Percentiles rank a stretch among this genome's conserved stretches.
phyloP scores from a whole-genome alignment of 2,888 invertebrate genomes.

The Drosophila acutilabella region DNA sequence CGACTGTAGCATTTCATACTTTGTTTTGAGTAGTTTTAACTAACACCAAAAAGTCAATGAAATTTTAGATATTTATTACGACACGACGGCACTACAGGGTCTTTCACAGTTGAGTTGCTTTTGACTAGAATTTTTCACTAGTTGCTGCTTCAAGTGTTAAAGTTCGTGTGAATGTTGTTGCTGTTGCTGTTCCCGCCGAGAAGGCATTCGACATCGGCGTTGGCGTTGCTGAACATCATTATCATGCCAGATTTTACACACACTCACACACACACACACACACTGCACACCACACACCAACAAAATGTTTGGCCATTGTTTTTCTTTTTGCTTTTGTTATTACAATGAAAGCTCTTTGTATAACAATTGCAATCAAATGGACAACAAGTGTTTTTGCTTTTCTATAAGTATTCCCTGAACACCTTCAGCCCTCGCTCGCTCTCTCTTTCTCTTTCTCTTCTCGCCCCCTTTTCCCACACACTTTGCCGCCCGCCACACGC shows the following conservation, averaged over 20 bases:
- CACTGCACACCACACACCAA: constrained; percentile 31
- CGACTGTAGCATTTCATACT: too few species aligned
- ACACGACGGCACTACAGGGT: not conserved
- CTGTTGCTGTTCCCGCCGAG: constrained; percentile 19
- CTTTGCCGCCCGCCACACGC: constrained; percentile 11
- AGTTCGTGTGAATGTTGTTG: constrained; percentile 75
- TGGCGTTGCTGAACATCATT: constrained; percentile 67
- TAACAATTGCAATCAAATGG: constrained; percentile 64
- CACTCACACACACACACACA: constrained; percentile 19
- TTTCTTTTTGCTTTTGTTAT: constrained; percentile 64
- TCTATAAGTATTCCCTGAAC: constrained; percentile 14
- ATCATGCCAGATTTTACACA: constrained; percentile 57
- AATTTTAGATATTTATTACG: too few species aligned
- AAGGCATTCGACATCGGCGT: constrained; percentile 25
- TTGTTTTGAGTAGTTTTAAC: not conserved
- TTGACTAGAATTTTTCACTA: constrained; percentile 15
- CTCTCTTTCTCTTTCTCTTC: not conserved
- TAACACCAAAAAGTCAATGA: not conserved
- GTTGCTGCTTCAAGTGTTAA: constrained; percentile 64
- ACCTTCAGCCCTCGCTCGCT: not conserved
- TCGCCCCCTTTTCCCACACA: not conserved
- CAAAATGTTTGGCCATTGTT: constrained; percentile 65
- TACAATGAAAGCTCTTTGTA: constrained; percentile 79
- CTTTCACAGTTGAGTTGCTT: constrained; percentile 2
- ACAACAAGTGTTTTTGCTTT: constrained; percentile 67